A percentile compares a stretch with the other conserved stretches of the same genome.
Evolutionary conservation across 2,113 vertebrate species (phyloP).

Genomic region (Tricholaema leucomelas): DNA sequence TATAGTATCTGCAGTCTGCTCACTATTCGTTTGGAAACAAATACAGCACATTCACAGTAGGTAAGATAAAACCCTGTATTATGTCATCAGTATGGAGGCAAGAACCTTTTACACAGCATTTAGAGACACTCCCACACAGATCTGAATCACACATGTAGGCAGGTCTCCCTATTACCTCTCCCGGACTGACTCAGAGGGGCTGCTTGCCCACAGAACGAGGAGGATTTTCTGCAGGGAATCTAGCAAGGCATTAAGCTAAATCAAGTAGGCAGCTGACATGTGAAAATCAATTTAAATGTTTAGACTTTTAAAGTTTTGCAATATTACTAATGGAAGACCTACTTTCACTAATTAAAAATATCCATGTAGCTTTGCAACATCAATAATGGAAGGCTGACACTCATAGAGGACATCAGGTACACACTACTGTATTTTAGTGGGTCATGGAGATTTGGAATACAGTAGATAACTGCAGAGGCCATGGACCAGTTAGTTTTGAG

Average conservation of each 20-base stretch:
- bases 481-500: neutral
- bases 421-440: neutral
- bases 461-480: neutral
- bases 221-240: neutral
- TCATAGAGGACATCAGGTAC: neutral
- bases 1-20: neutral
- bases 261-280: neutral
- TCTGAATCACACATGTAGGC: neutral
- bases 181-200: neutral
- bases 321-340: neutral
- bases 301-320: neutral
- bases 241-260: neutral
- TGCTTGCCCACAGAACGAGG: neutral
- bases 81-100: neutral
- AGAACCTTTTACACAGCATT: neutral
- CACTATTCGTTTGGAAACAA: constrained; percentile 36
- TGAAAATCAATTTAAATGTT: neutral
- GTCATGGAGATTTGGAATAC: neutral
- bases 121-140: neutral
- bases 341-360: neutral
- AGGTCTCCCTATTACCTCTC: neutral
- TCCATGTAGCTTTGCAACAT: neutral
- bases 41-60: neutral
- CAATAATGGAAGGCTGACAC: neutral
- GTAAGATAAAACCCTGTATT: constrained; percentile 39